These are phyloP conservation scores for Lethrus apterus DNA, from an alignment of 1,140 invertebrate genomes.

Conservation along the genomic window DNA sequence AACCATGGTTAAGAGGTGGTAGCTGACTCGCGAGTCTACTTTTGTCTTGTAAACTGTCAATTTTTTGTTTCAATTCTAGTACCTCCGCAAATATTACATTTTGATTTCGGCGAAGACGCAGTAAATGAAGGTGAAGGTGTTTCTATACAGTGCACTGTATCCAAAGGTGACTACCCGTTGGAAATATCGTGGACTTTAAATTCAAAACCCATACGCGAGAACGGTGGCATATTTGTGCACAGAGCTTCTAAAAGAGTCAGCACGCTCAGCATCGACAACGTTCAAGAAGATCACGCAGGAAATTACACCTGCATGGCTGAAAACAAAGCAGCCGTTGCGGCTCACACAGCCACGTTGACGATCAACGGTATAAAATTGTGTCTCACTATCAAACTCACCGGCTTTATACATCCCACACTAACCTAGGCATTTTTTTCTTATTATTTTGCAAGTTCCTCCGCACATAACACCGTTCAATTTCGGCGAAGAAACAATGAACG, in stretches of 20 bases:
- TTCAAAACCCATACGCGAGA: constrained; percentile 31
- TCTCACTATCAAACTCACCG: too few species aligned
- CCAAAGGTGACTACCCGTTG: constrained; percentile 61
- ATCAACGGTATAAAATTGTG: constrained; percentile 53
- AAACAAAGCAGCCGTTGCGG: constrained; percentile 53
- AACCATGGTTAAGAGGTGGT: too few species aligned
- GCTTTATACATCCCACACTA: too few species aligned
- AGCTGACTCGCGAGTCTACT: too few species aligned
- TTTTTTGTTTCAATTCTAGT: too few species aligned
- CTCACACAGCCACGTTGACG: constrained; percentile 44
- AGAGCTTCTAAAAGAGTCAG: constrained; percentile 62
- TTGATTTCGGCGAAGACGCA: constrained; percentile 56
- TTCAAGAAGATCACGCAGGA: constrained; percentile 60
- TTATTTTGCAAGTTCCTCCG: constrained; percentile 42
- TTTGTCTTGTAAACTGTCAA: too few species aligned
- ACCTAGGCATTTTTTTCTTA: too few species aligned
- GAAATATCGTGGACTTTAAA: constrained; percentile 51
- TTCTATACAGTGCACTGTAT: constrained; percentile 51
- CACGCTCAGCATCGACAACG: constrained; percentile 61
- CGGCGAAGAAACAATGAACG: constrained; percentile 49
- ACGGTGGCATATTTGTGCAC: constrained; percentile 52
- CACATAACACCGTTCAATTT: constrained; percentile 47
- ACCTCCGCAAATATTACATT: constrained; percentile 59
- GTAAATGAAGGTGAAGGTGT: constrained; percentile 57
- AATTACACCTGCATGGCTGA: constrained; percentile 65